Base-by-base conservation (phyloP, 2,888 invertebrate genomes). In the Ethmia dodecea region DNA sequence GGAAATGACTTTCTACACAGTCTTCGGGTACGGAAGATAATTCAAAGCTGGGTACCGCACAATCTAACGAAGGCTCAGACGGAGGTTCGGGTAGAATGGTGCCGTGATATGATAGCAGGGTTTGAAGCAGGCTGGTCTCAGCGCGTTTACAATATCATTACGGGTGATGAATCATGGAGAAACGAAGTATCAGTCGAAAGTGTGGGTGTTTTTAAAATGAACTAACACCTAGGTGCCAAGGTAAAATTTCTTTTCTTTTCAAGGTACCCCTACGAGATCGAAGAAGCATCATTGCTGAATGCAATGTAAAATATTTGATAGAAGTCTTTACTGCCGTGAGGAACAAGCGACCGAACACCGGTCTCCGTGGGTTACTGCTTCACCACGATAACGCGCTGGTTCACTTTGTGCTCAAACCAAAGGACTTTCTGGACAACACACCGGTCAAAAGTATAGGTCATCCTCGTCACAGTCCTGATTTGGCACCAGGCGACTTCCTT, bases 141-240 rank as follows among this genome's bases (percentile, higher is more conserved):
- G 18, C 18, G 18, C 18, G 6, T 24, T 24, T 24, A 24, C 10
- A n/a, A 24, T n/a, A 24, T 24, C n/a, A 24, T 10, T 3, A 6
- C 24, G n/a, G 10, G n/a, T n/a, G 11, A 12, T 13, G n/a, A 24
- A 32, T 25, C 6, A 4, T 25, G 25, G 33, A 25, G 16, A 33
- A 37, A 24, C 15, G 5, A 33, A 35, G 28, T 32, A 32, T 8
- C 35, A 35, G 16, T 35, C 32, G 25, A 25, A 31, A 10, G 24
- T 35, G 16, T 35, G 35, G 12, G 11, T 31, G 25, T 38, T 35
- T 31, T 14, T 22, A n/a, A 38, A 34, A 34, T 9, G 38, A 31
- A 38, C 13, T 32, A 18, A 28, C 29, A 12, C 32, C 35, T 29
- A 33, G n/a, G n/a, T n/a, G n/a, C 28, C 13, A 35, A 28, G 16